Conservation (phyloP, 2,797 vertebrate genomes). For the Otolemur crassicaudatus region DNA sequence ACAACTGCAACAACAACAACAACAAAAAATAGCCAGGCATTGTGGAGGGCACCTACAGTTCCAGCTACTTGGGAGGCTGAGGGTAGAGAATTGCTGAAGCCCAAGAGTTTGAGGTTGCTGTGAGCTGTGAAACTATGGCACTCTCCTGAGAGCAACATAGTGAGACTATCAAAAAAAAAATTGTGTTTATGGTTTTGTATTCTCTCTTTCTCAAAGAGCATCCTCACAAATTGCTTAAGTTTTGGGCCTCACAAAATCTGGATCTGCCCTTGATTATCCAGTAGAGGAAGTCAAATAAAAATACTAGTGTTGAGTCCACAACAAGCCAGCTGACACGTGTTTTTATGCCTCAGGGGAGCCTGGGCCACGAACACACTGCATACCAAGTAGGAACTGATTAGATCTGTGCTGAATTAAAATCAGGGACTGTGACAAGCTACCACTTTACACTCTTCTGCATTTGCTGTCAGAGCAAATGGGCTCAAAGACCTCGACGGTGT, state of each 20-base stretch:
- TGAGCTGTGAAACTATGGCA: too few species aligned
- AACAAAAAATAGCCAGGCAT: too few species aligned
- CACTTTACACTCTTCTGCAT: background rate
- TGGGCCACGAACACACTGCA: background rate
- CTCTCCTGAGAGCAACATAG: too few species aligned
- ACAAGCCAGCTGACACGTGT: background rate
- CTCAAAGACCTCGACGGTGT: background rate
- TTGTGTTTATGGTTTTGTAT: background rate
- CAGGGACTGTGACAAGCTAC: background rate
- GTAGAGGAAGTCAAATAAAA: background rate
- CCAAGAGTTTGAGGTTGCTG: too few species aligned
- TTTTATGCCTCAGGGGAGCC: background rate
- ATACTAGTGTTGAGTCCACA: background rate
- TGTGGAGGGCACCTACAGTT: too few species aligned
- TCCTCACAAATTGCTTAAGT: background rate
- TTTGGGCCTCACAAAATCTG: background rate
- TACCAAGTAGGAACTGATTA: background rate
- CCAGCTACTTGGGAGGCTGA: too few species aligned
- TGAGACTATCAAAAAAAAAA: too few species aligned
- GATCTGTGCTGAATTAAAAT: constrained; percentile 7
- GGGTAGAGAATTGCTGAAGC: too few species aligned
- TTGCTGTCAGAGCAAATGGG: background rate
- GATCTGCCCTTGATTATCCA: background rate
- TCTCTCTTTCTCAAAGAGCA: background rate
- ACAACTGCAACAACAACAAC: too few species aligned